These are phyloP conservation scores for Sinhomidia bicolor DNA, from an alignment of 2,888 invertebrate genomes.

Conservation along the genomic window DNA sequence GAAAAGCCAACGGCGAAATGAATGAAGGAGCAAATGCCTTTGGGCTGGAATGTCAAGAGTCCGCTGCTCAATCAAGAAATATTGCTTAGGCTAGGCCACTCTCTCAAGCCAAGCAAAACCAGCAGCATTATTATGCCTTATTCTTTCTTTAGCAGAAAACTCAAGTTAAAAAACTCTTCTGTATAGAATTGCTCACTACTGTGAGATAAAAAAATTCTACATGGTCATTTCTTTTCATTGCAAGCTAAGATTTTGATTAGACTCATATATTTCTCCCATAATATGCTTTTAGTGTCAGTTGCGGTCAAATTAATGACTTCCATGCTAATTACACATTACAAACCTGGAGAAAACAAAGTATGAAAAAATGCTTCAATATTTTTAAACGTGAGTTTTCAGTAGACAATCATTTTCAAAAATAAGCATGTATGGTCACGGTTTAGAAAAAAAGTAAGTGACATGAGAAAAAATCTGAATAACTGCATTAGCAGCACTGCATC, in stretches of 20 bases:
- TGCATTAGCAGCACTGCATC: neutral
- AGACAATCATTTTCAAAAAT: slow-evolving; percentile 26
- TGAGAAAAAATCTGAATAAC: neutral
- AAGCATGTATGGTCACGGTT: neutral
- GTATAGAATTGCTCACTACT: neutral
- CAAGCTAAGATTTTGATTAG: slow-evolving; percentile 16
- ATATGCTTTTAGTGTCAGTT: slow-evolving; percentile 59
- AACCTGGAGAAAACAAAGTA: neutral
- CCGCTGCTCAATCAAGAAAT: slow-evolving; percentile 71
- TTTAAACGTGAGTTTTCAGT: slow-evolving; percentile 4
- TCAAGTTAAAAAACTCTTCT: neutral
- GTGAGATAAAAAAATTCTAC: neutral
- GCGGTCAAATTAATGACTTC: slow-evolving; percentile 70
- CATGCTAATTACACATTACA: slow-evolving; percentile 63
- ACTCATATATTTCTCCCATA: neutral
- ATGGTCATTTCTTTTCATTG: neutral
- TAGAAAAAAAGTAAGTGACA: neutral
- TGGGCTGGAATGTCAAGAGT: slow-evolving; percentile 67
- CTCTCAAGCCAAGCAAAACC: neutral
- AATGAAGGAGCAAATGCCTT: slow-evolving; percentile 49
- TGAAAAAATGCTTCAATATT: neutral
- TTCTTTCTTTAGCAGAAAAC: neutral
- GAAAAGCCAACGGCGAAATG: slow-evolving; percentile 36
- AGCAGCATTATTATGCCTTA: neutral
- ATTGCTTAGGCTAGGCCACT: slow-evolving; percentile 43